phyloP scores from a whole-genome alignment of 2,888 invertebrate genomes.

The Belgica antarctica region DNA sequence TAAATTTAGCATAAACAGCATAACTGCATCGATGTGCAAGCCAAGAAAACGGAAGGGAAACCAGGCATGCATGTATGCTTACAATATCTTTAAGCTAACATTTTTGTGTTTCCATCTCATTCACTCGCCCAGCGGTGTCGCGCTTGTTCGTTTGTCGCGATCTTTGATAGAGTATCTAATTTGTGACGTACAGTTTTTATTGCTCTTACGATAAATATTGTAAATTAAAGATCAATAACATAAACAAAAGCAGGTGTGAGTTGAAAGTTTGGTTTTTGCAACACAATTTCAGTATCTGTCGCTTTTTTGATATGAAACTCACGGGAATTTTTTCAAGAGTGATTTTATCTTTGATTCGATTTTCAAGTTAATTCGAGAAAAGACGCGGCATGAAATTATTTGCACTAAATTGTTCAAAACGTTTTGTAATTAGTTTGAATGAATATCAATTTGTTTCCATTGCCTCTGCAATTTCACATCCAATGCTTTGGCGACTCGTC shows the following conservation, averaged over 20 bases:
- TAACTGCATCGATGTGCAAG: slow-evolving; percentile 26
- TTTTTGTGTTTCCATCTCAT: background rate
- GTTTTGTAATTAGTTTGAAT: background rate
- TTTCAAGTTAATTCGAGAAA: background rate
- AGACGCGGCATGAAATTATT: slow-evolving; percentile 28
- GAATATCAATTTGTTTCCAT: slow-evolving; percentile 28
- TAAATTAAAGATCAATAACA: slow-evolving; percentile 39
- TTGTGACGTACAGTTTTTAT: slow-evolving; percentile 11
- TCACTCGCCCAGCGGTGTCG: no score
- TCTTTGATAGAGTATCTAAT: slow-evolving; percentile 40
- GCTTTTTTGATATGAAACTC: background rate
- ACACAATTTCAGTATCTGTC: background rate
- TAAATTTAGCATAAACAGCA: slow-evolving; percentile 40
- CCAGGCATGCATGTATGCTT: slow-evolving; percentile 12
- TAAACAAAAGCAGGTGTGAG: slow-evolving; percentile 21
- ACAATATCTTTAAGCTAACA: background rate
- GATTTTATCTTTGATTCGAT: background rate
- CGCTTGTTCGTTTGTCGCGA: no score
- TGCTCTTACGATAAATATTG: slow-evolving; percentile 37
- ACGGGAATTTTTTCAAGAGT: no score
- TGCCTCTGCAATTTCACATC: background rate
- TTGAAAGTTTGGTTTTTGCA: background rate
- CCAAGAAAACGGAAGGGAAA: slow-evolving; percentile 25
- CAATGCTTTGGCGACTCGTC: slow-evolving; percentile 22
- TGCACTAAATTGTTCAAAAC: slow-evolving; percentile 32